Percentiles rank a stretch among this genome's conserved stretches.
Conservation (phyloP, 92 coral and sea anemone species). For the Muricea muricata region DNA sequence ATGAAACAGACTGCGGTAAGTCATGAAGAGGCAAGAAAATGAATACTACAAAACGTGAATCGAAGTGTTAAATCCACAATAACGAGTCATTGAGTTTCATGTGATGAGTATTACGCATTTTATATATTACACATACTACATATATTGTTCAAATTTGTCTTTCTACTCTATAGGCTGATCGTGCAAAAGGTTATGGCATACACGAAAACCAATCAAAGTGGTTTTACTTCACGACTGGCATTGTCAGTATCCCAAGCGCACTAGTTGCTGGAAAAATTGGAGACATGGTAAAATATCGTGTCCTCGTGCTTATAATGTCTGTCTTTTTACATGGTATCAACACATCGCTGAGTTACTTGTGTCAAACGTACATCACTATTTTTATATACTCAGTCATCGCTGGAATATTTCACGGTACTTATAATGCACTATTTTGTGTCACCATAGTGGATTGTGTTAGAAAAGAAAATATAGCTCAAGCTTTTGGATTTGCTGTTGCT, state of each 20-base stretch:
- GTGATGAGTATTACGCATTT: no score
- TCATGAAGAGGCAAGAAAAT: no score
- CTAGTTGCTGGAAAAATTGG: not conserved
- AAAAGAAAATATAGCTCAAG: slow-evolving; percentile 2
- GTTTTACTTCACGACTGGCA: slow-evolving; percentile 18
- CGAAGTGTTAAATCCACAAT: no score
- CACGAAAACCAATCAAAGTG: slow-evolving; percentile 25
- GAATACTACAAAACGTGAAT: no score
- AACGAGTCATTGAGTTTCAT: no score
- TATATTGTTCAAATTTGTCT: no score
- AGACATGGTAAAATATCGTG: not conserved
- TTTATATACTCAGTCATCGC: slow-evolving; percentile 8
- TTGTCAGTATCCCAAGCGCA: not conserved
- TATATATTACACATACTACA: no score
- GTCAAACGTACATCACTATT: slow-evolving; percentile 14
- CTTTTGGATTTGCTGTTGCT: slow-evolving; percentile 8
- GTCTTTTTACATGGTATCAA: slow-evolving; percentile 28
- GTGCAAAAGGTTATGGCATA: slow-evolving; percentile 17
- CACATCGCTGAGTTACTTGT: slow-evolving; percentile 16
- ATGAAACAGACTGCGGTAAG: no score
- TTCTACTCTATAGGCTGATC: not conserved
- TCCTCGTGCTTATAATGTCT: not conserved
- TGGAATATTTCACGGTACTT: not conserved
- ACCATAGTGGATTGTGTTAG: slow-evolving; percentile 24
- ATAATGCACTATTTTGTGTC: slow-evolving; percentile 4